A percentile compares a stretch with the other conserved stretches of the same genome.
phyloP scores from a whole-genome alignment of 1,140 invertebrate species.

The Ephestia elutella region DNA sequence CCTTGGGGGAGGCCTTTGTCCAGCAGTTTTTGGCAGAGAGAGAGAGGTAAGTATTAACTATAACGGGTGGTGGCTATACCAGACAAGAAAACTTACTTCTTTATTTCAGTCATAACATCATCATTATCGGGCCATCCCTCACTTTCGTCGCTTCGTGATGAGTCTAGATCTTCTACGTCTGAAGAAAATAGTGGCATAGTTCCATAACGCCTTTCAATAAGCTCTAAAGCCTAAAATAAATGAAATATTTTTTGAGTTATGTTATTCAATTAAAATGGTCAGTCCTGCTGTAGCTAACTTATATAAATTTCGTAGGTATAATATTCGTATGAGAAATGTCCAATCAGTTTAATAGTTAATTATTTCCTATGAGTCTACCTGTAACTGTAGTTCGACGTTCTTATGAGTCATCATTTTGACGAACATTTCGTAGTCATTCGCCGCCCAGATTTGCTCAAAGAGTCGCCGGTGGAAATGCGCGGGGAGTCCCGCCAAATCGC shows the following conservation, averaged over 20 bases:
- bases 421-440: constrained; percentile 94
- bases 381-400: constrained; percentile 94
- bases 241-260: constrained; percentile 28
- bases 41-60: no score
- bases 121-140: constrained; percentile 61
- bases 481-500: constrained; percentile 69
- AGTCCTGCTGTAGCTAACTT: no score
- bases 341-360: no score
- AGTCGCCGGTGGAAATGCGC: constrained; percentile 79
- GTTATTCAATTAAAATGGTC: neutral
- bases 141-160: constrained; percentile 47
- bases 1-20: no score
- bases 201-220: constrained; percentile 88
- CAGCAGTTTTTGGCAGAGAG: no score
- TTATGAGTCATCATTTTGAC: constrained; percentile 96
- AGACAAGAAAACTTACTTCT: constrained; percentile 40
- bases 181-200: constrained; percentile 71
- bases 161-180: constrained; percentile 44
- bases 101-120: constrained; percentile 68
- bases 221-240: constrained; percentile 82
- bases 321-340: no score
- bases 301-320: no score
- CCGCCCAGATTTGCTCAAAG: constrained; percentile 91
- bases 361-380: constrained; percentile 60
- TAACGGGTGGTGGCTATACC: constrained; percentile 37